phyloP scores from a whole-genome alignment of 2,797 vertebrate genomes.

The Coregonus suidteri region DNA sequence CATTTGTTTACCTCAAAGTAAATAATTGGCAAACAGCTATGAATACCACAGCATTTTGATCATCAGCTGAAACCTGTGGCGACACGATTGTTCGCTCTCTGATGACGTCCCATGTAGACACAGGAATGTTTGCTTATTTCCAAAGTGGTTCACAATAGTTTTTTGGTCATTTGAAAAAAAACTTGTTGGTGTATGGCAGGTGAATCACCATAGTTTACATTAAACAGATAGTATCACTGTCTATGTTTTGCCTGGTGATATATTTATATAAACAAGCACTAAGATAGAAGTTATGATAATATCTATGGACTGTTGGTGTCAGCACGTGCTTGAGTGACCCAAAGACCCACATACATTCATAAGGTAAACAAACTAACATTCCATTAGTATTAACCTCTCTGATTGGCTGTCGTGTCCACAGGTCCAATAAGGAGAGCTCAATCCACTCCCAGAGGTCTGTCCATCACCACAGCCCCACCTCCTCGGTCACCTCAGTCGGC shows the following conservation, averaged over 20 bases:
- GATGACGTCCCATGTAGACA: conserved; percentile 43
- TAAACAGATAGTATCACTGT: not conserved
- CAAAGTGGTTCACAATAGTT: conserved; percentile 5
- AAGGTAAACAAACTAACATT: not conserved
- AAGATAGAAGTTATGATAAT: not conserved
- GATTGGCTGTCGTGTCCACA: conserved; percentile 61
- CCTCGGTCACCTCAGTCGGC: conserved; percentile 90
- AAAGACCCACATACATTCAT: not conserved
- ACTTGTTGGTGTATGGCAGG: not conserved
- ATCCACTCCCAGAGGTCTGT: conserved; percentile 81
- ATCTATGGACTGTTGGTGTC: not conserved
- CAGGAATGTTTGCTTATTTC: conserved; percentile 41
- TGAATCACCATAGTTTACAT: conserved; percentile 17
- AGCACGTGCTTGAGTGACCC: no score
- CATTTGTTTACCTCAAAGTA: conserved; percentile 34
- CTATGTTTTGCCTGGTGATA: not conserved
- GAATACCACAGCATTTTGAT: conserved; percentile 52
- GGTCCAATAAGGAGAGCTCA: conserved; percentile 86
- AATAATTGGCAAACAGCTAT: conserved; percentile 50
- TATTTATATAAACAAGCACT: not conserved
- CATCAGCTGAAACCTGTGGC: conserved; percentile 51
- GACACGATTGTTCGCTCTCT: conserved; percentile 49
- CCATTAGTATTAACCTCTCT: not conserved
- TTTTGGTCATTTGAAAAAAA: conserved; percentile 16
- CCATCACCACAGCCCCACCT: conserved; percentile 94